Percentiles rank a stretch among this genome's conserved stretches.
These are phyloP conservation scores for Amphibalanus amphitrite DNA, from an alignment of 1,140 invertebrate genomes.

Conservation along the genomic window DNA sequence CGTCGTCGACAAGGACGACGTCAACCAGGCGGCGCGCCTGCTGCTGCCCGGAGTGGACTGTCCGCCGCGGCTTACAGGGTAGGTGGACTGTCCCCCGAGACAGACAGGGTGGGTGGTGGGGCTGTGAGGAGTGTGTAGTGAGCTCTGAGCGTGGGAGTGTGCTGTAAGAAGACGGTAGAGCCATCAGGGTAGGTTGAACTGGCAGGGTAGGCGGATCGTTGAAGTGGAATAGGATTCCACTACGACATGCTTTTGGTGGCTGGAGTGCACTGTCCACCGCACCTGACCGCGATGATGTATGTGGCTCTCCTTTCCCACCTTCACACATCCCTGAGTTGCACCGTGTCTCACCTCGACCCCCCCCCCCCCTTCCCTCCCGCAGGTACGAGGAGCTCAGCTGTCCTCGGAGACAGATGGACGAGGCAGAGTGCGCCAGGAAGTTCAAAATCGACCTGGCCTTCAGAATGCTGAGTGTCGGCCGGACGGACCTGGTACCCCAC, in stretches of 20 bases:
- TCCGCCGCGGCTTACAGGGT: slow-evolving; percentile 49
- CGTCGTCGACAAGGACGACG: slow-evolving; percentile 65
- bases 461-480: slow-evolving; percentile 51
- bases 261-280: too few relatives aligned
- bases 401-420: slow-evolving; percentile 30
- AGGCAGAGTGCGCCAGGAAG: slow-evolving; percentile 36
- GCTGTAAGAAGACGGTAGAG: too few relatives aligned
- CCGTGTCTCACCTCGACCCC: too few relatives aligned
- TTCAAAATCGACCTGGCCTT: slow-evolving; percentile 61
- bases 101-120: too few relatives aligned
- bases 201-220: too few relatives aligned
- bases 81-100: slow-evolving; percentile 8
- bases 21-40: slow-evolving; percentile 66
- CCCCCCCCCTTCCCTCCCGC: slow-evolving; percentile 12
- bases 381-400: slow-evolving; percentile 32
- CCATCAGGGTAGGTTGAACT: too few relatives aligned
- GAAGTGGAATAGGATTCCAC: too few relatives aligned
- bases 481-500: slow-evolving; percentile 56
- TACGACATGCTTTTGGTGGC: too few relatives aligned
- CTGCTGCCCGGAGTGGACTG: slow-evolving; percentile 74
- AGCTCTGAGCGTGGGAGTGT: too few relatives aligned
- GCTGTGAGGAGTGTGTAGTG: neutral
- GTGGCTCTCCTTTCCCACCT: too few relatives aligned
- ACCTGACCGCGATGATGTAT: too few relatives aligned
- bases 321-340: too few relatives aligned